Conservation (phyloP, 1,140 invertebrate species). For the Drosophila aff. region DNA sequence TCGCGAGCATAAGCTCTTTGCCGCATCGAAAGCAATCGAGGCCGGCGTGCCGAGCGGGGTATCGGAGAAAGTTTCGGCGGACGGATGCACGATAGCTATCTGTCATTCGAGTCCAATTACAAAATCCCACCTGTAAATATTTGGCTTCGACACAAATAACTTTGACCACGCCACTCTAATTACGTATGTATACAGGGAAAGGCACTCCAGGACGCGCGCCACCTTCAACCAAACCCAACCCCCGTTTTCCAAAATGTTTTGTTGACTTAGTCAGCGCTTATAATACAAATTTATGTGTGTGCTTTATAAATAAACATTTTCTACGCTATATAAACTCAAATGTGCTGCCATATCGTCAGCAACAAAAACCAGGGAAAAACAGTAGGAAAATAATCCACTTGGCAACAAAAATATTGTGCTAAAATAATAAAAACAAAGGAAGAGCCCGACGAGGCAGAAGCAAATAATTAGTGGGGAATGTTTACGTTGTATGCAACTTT, state of each 20-base stretch:
- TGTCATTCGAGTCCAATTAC: conserved; percentile 50
- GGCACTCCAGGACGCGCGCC: conserved; percentile 7
- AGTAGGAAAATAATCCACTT: conserved; percentile 58
- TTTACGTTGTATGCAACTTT: conserved; percentile 59
- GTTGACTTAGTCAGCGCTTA: conserved; percentile 70
- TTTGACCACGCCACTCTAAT: conserved; percentile 59
- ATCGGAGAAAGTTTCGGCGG: conserved; percentile 5
- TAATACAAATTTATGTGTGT: conserved; percentile 78
- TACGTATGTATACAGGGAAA: conserved; percentile 35
- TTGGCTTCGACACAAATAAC: conserved; percentile 59
- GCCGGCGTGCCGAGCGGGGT: background rate
- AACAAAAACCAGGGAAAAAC: conserved; percentile 18
- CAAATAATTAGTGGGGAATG: conserved; percentile 67
- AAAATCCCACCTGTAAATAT: conserved; percentile 59
- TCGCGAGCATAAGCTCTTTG: conserved; percentile 17
- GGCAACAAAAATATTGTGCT: conserved; percentile 69
- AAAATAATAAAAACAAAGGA: conserved; percentile 54
- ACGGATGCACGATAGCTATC: conserved; percentile 31
- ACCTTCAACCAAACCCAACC: background rate
- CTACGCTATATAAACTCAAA: conserved; percentile 69
- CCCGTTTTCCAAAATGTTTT: conserved; percentile 56
- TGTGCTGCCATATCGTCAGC: conserved; percentile 48
- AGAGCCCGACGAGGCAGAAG: conserved; percentile 28
- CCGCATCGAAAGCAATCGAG: conserved; percentile 21
- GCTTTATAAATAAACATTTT: conserved; percentile 77